Conservation (phyloP, 2,888 invertebrate species). For the Argyresthia albistria region DNA sequence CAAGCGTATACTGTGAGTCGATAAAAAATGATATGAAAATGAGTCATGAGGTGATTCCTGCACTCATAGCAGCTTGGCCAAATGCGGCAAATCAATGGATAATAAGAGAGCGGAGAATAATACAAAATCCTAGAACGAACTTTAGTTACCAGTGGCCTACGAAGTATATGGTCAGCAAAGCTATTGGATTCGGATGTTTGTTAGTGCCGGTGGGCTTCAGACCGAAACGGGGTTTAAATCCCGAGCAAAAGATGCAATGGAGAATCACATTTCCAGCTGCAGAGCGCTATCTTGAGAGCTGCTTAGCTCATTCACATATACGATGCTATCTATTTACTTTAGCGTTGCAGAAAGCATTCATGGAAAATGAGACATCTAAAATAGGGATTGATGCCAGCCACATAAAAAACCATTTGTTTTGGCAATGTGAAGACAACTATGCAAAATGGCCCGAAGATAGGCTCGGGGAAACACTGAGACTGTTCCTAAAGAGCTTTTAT, state of each 20-base stretch:
- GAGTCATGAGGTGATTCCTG: constrained; percentile 79
- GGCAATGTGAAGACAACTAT: constrained; percentile 82
- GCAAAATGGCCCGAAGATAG: constrained; percentile 82
- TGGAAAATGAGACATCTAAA: constrained; percentile 76
- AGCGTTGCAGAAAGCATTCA: constrained; percentile 79
- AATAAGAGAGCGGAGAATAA: constrained; percentile 68
- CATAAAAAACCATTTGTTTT: constrained; percentile 81
- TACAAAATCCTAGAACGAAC: constrained; percentile 70
- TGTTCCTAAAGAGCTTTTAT: constrained; percentile 76
- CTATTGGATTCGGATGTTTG: constrained; percentile 77
- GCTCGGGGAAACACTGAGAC: constrained; percentile 76
- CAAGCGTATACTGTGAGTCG: constrained; percentile 76
- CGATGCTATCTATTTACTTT: constrained; percentile 79
- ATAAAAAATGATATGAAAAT: constrained; percentile 46
- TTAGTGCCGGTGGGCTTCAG: constrained; percentile 80
- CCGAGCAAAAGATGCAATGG: constrained; percentile 81
- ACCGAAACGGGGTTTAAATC: constrained; percentile 73
- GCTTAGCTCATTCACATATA: constrained; percentile 79
- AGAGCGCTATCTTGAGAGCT: constrained; percentile 81
- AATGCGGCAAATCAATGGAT: constrained; percentile 79
- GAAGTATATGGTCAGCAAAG: constrained; percentile 75
- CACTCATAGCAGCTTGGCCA: constrained; percentile 82
- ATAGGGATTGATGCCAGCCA: constrained; percentile 80
- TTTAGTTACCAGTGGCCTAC: constrained; percentile 80
- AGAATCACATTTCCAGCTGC: constrained; percentile 83